Evolutionary conservation across 30 jellyfish, hydroid and myxozoan genomes (phyloP), one percentile per base, ranked within the genome.

Genomic region (Sanderia malayensis): DNA sequence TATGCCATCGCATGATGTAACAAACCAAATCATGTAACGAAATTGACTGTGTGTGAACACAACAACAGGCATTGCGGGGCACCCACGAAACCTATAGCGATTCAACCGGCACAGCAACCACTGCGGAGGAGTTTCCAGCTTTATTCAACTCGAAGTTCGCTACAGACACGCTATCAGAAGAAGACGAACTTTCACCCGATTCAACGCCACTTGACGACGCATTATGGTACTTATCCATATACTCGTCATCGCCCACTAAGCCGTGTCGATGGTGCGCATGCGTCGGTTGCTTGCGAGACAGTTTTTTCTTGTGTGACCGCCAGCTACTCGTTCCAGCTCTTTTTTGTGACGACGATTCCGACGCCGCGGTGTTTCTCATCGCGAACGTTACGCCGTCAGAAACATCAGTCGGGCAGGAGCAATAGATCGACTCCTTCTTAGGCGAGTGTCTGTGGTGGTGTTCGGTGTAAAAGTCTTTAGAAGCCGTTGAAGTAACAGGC

Each of bases 181-280:
- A 86, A 21, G 94, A 79, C 46, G 88, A 71, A 34, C 96, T 86
- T 45, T 80, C 96, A 30, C 94, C 96, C 1, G 96, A 86, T 52
- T 86, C 96, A 32, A 86, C 80, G 23, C 96, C 96, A 66, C 96
- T 86, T 67, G 96, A 86, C 7, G 96, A 86, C 30, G 88, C 79
- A 62, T 73, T 69, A 31, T 85, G 37, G 28, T 86, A 64, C 49
- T 60, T 65, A 18, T 58, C 70, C 45, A 61, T 49, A 47, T 32
- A 71, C 18, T 70, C 75, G 27, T 67, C 80, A 59, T 58, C 53
- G 60, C 59, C 80, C n/a, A n/a, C n/a, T 62, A 69, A 8, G 22
- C 57, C 90, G 0, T 70, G 31, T 67, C 80, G 84, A 18, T 28
- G 75, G 45, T 47, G 68, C 31, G 71, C 71, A 49, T 80, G 93